Percentiles rank a stretch among this genome's conserved stretches.
Evolutionary conservation across 35 echinoderm and acorn worm species (phyloP).

Genomic region (Apostichopus japonicus): DNA sequence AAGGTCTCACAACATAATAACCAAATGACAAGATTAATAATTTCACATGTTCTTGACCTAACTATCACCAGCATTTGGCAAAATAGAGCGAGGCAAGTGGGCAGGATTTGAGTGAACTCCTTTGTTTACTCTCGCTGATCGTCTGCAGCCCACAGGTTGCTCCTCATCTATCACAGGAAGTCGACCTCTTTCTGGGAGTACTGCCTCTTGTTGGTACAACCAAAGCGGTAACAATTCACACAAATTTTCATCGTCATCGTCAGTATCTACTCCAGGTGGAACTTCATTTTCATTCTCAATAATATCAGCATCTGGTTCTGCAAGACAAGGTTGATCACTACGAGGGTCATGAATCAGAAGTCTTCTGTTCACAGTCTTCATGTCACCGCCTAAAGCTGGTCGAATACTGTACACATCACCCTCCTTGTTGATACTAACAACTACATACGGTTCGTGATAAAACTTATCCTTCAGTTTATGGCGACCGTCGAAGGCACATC

Average conservation of each 20-base stretch:
- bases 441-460: not conserved
- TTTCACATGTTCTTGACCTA: not conserved
- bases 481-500: conserved; percentile 23
- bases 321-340: not conserved
- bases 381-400: conserved; percentile 24
- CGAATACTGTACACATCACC: conserved; percentile 48
- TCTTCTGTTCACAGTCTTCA: conserved; percentile 21
- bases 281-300: not conserved
- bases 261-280: not conserved
- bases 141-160: not conserved
- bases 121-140: not conserved
- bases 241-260: not conserved
- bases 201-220: not conserved
- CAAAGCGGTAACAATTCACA: not conserved
- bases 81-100: not conserved
- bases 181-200: not conserved
- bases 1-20: no score
- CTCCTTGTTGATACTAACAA: conserved; percentile 6
- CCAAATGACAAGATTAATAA: not conserved
- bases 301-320: not conserved
- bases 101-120: not conserved
- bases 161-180: not conserved
- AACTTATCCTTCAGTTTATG: conserved; percentile 51
- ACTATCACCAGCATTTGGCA: not conserved
- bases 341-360: conserved; percentile 21